These are phyloP conservation scores for Brienomyrus brachyistius DNA, from an alignment of 2,113 vertebrate genomes.

Conservation along the genomic window DNA sequence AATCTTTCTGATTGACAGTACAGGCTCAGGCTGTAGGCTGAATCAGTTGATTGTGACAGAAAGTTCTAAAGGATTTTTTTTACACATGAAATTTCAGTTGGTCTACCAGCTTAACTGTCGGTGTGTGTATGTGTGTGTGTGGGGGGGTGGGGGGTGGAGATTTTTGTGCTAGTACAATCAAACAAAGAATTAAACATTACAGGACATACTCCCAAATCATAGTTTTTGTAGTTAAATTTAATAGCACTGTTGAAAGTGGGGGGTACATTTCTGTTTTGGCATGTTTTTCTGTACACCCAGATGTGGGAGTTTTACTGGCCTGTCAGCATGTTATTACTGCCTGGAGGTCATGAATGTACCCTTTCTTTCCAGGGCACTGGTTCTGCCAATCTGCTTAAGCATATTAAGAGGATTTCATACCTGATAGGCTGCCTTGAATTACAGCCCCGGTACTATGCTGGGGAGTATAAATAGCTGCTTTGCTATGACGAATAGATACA, in stretches of 20 bases:
- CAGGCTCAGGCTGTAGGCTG: not conserved
- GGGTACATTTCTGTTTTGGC: not conserved
- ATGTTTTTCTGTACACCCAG: not conserved
- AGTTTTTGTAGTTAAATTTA: not conserved
- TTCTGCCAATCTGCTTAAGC: slow-evolving; percentile 18
- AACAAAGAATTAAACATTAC: not conserved
- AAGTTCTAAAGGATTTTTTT: not conserved
- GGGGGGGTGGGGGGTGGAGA: not conserved
- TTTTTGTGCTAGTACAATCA: not conserved
- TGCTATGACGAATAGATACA: not conserved
- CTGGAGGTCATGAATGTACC: not conserved
- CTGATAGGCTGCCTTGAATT: not conserved
- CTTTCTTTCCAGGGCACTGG: not conserved
- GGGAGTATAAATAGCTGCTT: not conserved
- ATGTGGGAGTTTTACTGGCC: not conserved
- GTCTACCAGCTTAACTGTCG: not conserved
- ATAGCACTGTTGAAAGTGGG: not conserved
- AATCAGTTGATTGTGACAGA: not conserved
- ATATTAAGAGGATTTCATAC: slow-evolving; percentile 18
- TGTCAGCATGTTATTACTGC: not conserved
- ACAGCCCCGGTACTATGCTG: not conserved
- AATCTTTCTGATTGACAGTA: not conserved
- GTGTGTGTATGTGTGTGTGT: too few relatives aligned
- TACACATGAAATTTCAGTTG: not conserved
- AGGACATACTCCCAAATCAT: not conserved